phyloP scores from a whole-genome alignment of 2,113 vertebrate species.

The Prolemur simus region DNA sequence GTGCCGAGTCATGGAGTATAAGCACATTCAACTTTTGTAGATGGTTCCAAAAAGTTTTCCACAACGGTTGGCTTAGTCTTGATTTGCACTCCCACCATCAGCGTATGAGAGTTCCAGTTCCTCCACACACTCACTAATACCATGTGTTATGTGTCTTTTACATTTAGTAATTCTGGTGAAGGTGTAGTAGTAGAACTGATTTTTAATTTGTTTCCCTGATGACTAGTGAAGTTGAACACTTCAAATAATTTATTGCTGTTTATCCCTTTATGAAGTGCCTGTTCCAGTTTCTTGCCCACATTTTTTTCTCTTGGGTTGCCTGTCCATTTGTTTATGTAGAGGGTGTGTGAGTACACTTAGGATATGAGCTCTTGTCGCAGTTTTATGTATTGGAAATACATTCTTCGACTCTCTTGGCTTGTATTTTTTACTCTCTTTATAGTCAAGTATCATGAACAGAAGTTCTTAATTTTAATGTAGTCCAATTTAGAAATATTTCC shows the following conservation, averaged over 20 bases:
- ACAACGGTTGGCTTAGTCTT: neutral
- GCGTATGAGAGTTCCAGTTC: neutral
- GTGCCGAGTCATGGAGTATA: neutral
- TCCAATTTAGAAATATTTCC: neutral
- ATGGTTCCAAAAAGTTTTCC: neutral
- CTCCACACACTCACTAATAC: neutral
- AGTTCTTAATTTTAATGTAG: neutral
- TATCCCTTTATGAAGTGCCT: neutral
- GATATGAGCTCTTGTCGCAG: neutral
- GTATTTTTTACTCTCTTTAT: neutral
- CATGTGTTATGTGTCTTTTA: neutral
- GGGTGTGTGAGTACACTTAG: neutral
- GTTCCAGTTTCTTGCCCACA: neutral
- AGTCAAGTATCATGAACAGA: neutral
- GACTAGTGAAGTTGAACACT: neutral
- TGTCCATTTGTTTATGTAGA: neutral
- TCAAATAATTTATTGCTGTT: neutral
- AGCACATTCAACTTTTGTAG: neutral
- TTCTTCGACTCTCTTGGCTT: neutral
- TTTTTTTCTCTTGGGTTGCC: neutral
- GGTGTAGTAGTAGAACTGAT: neutral
- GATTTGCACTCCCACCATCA: neutral
- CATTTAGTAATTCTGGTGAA: neutral
- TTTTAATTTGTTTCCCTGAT: neutral
- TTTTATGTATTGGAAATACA: neutral